Evolutionary conservation across 2,888 invertebrate genomes (phyloP), one percentile per base, ranked within the genome.

Genomic region (Rhagonycha lutea): DNA sequence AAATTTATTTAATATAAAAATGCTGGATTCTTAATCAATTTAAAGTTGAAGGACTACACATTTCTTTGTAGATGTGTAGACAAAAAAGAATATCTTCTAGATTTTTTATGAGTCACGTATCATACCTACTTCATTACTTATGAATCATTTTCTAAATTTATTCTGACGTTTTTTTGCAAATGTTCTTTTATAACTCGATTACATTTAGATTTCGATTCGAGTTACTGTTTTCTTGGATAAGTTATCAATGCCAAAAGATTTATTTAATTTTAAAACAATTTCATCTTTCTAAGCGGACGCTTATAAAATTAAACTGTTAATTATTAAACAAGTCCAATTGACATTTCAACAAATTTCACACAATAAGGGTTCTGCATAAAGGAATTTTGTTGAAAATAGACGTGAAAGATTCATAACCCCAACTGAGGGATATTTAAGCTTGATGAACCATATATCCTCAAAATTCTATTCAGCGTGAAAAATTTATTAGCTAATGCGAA

Each of bases 401-500:
- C 60, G 69, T 73, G 61, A 73, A 73, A 76, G 76, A 76, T 76
- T 76, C 76, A 76, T 73, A 76, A 73, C 76, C 60, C 68, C 62
- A 24, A 29, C 70, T 26, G 63, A 71, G 71, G 76, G 76, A 67
- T 76, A 76, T 76, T 77, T 77, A 74, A 70, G 69, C 77, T 77
- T 77, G 77, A 78, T 78, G 78, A 74, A 74, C 76, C 74, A 70
- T 78, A 76, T 76, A 78, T 78, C 74, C 76, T 69, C 75, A 10
- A 79, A 79, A 77, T 79, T 76, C 79, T 73, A 79, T 79, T 75
- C 75, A 77, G 77, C 77, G 71, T 77, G 77, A 76, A 75, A 79
- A 79, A 79, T 79, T 79, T 79, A 79, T 79, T 79, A 79, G 79
- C 76, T 77, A 79, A 79, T 79, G 77, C 73, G 76, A 72, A 72